These are phyloP conservation scores for Chelon auratus DNA, from an alignment of 2,797 vertebrate genomes.

Conservation along the genomic window DNA sequence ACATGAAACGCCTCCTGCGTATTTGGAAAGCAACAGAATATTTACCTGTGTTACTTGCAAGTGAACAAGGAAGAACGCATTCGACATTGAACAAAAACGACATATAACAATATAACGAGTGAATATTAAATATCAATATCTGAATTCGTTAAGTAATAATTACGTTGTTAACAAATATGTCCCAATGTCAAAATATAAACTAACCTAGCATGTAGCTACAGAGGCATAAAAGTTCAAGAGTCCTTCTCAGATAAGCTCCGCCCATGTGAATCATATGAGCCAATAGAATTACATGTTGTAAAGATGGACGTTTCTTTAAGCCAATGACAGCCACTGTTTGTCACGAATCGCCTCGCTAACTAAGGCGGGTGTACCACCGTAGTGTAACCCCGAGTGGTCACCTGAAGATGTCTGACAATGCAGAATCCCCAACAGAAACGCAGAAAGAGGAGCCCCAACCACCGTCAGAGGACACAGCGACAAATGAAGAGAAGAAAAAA, in stretches of 20 bases:
- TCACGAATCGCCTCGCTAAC: not conserved
- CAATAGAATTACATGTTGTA: constrained; percentile 45
- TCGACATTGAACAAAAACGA: not conserved
- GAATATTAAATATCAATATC: not conserved
- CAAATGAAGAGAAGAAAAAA: constrained; percentile 86
- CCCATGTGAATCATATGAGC: not conserved
- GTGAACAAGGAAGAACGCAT: not conserved
- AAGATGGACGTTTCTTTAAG: constrained; percentile 38
- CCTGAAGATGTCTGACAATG: constrained; percentile 84
- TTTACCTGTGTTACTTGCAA: not conserved
- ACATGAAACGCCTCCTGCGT: constrained; percentile 48
- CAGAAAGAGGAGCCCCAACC: constrained; percentile 81
- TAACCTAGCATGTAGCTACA: constrained; percentile 36
- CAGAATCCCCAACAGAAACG: constrained; percentile 82
- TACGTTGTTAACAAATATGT: not conserved
- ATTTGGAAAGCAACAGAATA: constrained; percentile 21
- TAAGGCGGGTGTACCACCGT: constrained; percentile 1
- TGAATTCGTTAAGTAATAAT: not conserved
- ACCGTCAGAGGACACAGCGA: constrained; percentile 72
- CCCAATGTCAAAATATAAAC: constrained; percentile 23
- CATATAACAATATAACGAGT: not conserved
- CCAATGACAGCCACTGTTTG: constrained; percentile 48
- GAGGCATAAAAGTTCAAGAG: constrained; percentile 8
- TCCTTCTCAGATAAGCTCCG: not conserved
- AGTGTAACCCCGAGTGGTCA: not conserved